Base-by-base conservation (phyloP, 2,113 vertebrate species). In the Salvelinus fontinalis region DNA sequence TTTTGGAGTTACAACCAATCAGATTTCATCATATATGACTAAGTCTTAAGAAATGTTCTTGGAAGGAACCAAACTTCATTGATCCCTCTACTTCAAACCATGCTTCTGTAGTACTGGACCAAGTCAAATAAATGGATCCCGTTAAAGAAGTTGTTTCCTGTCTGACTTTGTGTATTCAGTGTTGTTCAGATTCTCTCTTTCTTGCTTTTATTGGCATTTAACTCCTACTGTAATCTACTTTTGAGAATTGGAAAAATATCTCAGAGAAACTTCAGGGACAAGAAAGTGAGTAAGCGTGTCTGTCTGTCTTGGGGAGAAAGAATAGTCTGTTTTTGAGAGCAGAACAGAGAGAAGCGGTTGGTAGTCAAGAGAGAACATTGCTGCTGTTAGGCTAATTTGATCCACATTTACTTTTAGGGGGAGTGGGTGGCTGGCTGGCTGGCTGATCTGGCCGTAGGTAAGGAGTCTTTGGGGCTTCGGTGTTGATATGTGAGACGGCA, bases 121-220 rank as follows among this genome's bases (percentile, higher is more conserved):
- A 86, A 91, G 77, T 90, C 77, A 87, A 94, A 92, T 92, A 93
- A 94, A 94, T 82, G 74, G 86, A 91, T 92, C 79, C 90, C 87
- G 91, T 92, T 85, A 87, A 78, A 79, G 78, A 49, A 27, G 34
- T 48, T 62, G 48, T 48, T 31, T 51, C 1, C 73, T 80, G 14
- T 71, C 64, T 70, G 73, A 49, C 64, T 72, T 31, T 70, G 54
- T 34, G 18, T 24, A 24, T 77, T 74, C 24, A 69, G 57, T 70
- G 29, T 24, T 31, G 13, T 68, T 68, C 18, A 31, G 31, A 44
- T 68, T 20, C 31, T 68, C 8, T 31, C 67, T 39, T 20, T 54
- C 16, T 18, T 54, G 14, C 51, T 54, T 54, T 54, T 18, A 9
- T 54, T 14, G 51, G 51, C 16, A 24, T 62, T 7, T 62, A 16